Percentiles rank a stretch among this genome's conserved stretches.
Evolutionary conservation across 2,113 vertebrate species (phyloP).

Genomic region (Cricetomys ansorgei): DNA sequence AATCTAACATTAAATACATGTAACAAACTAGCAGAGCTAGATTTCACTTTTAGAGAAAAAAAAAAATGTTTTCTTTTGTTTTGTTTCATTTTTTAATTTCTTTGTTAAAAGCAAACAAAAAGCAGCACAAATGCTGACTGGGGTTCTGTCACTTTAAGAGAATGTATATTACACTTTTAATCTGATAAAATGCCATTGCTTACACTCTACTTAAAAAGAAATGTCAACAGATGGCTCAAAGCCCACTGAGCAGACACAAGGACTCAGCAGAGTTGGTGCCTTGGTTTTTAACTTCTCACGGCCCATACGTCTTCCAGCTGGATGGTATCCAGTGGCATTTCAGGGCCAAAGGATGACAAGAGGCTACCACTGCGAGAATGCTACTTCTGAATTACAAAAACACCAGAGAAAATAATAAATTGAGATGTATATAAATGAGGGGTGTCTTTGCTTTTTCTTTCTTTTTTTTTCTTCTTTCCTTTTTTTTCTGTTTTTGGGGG

Average conservation of each 20-base stretch:
- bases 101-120: conserved; percentile 41
- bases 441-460: background rate
- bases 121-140: conserved; percentile 31
- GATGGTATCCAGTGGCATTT: background rate
- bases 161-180: conserved; percentile 55
- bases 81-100: background rate
- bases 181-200: conserved; percentile 50
- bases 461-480: background rate
- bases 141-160: conserved; percentile 12
- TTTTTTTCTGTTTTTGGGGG: background rate
- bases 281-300: background rate
- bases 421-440: background rate
- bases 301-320: background rate
- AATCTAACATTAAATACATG: conserved; percentile 15
- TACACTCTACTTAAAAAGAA: conserved; percentile 60
- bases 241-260: conserved; percentile 31
- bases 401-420: background rate
- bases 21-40: background rate
- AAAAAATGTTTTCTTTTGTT: too few relatives aligned
- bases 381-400: conserved; percentile 29
- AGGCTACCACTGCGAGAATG: background rate
- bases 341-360: background rate
- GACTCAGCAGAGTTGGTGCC: conserved; percentile 49
- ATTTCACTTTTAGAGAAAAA: background rate
- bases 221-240: conserved; percentile 54